Conservation (phyloP, 2,888 invertebrate genomes). For the Himalopsyche anomala region DNA sequence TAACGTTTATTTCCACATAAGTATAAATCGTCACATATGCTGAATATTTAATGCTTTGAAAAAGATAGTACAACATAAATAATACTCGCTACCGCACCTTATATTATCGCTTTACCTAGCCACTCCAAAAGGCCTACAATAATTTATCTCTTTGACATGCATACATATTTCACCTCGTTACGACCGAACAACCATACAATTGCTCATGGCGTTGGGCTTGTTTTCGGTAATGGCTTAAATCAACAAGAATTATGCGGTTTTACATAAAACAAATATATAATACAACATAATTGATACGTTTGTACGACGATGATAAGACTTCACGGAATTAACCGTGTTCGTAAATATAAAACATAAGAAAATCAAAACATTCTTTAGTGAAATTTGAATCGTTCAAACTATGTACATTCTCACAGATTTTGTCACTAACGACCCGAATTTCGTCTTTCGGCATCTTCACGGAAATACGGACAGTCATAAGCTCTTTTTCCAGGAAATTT, state of each 20-base stretch:
- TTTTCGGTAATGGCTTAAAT: not conserved
- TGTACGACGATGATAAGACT: too few species aligned
- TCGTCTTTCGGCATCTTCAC: too few species aligned
- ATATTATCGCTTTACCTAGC: conserved; percentile 15
- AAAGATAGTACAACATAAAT: not conserved
- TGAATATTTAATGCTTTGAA: conserved; percentile 12
- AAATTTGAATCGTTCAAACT: too few species aligned
- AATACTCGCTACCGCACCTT: conserved; percentile 13
- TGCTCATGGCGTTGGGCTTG: conserved; percentile 13
- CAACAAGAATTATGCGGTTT: not conserved
- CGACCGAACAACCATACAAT: not conserved
- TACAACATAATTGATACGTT: too few species aligned
- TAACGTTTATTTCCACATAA: too few species aligned
- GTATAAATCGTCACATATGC: not conserved
- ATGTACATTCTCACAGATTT: too few species aligned
- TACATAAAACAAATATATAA: not conserved
- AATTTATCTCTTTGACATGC: conserved; percentile 31
- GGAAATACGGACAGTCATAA: too few species aligned
- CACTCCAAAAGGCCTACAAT: not conserved
- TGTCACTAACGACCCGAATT: too few species aligned
- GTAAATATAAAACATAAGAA: too few species aligned
- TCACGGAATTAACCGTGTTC: too few species aligned
- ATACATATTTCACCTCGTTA: conserved; percentile 16
- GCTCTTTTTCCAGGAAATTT: too few species aligned
- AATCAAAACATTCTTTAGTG: too few species aligned